Conservation (phyloP, 2,888 invertebrate species). For the Schizaphis graminum region DNA sequence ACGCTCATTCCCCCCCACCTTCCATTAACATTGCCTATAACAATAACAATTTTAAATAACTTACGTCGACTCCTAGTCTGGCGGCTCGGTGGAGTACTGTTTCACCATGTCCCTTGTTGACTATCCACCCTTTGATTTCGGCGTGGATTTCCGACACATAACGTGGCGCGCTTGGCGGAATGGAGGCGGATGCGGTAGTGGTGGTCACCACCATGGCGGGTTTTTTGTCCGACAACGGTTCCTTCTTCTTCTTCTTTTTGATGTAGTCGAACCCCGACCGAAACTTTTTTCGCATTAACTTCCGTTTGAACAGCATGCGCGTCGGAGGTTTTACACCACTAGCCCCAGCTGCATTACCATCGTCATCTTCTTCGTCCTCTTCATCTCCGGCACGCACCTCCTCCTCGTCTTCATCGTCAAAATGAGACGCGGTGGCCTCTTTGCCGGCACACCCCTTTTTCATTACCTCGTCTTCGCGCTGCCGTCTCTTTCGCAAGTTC, state of each 20-base stretch:
- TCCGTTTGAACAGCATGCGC: conserved; percentile 48
- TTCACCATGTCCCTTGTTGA: conserved; percentile 95
- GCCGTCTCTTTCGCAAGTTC: conserved; percentile 38
- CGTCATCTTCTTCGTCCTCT: conserved; percentile 24
- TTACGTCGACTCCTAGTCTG: conserved; percentile 87
- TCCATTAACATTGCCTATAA: too few species aligned
- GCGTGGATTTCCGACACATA: conserved; percentile 75
- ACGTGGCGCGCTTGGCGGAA: conserved; percentile 8
- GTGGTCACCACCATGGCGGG: conserved; percentile 52
- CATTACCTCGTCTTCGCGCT: conserved; percentile 22
- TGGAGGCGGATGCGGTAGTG: background rate
- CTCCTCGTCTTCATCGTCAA: background rate
- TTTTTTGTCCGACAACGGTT: conserved; percentile 69
- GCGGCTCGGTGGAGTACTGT: conserved; percentile 93
- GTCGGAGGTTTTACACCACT: conserved; percentile 22
- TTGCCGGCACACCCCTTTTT: background rate
- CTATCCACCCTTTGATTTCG: conserved; percentile 91
- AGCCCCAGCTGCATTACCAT: background rate
- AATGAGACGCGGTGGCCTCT: background rate
- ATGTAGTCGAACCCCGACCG: conserved; percentile 88
- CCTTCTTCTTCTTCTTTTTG: conserved; percentile 83
- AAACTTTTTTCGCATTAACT: conserved; percentile 63
- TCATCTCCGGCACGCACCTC: background rate
- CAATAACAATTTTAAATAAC: conserved; percentile 69
- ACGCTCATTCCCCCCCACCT: too few species aligned